phyloP scores from a whole-genome alignment of 1,140 invertebrate genomes.

The Diachasmimorpha longicaudata region DNA sequence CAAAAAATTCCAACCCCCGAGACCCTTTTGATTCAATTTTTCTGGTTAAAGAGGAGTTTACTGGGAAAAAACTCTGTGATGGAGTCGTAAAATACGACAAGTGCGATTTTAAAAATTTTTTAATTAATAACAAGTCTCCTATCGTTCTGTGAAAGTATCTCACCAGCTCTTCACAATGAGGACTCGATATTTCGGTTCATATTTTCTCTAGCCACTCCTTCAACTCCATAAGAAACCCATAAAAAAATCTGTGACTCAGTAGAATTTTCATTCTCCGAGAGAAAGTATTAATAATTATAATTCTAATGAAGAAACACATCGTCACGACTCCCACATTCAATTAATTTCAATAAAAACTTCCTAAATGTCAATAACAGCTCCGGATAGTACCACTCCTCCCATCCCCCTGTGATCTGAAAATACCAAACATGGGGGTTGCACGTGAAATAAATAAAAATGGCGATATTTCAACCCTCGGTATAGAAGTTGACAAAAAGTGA shows the following conservation, averaged over 20 bases:
- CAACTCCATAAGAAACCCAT: too few species aligned
- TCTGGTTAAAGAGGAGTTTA: neutral
- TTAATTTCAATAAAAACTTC: conserved; percentile 11
- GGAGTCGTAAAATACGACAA: too few species aligned
- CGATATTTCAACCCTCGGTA: neutral
- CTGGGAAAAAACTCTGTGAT: neutral
- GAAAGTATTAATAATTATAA: too few species aligned
- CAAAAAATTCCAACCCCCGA: neutral
- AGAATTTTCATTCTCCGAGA: too few species aligned
- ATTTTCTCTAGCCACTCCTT: too few species aligned
- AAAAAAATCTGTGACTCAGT: too few species aligned
- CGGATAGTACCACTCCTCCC: neutral
- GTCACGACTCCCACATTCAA: neutral
- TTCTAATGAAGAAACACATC: neutral
- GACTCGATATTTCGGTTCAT: too few species aligned
- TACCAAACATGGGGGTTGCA: neutral
- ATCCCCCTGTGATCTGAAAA: neutral
- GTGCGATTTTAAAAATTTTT: too few species aligned
- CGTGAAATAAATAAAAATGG: neutral
- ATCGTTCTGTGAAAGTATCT: too few species aligned
- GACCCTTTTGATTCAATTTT: neutral
- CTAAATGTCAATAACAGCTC: neutral
- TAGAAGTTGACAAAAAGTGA: neutral
- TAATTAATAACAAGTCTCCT: too few species aligned
- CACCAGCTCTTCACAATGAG: too few species aligned